A percentile compares a stretch with the other conserved stretches of the same genome.
Conservation (phyloP, 1,140 invertebrate species). For the Zaprionus taronus region DNA sequence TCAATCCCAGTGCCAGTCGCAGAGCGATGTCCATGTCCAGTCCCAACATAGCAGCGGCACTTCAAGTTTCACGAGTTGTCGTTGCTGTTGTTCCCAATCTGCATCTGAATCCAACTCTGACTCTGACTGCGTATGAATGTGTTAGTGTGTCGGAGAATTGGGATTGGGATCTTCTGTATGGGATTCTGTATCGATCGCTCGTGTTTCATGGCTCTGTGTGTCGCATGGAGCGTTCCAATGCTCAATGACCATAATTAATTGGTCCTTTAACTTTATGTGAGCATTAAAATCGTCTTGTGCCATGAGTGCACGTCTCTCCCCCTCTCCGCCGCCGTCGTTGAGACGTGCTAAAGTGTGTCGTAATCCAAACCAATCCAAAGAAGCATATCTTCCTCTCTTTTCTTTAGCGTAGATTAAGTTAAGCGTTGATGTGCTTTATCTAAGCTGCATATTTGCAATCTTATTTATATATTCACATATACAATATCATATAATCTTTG, state of each 20-base stretch:
- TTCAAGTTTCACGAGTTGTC: constrained; percentile 32
- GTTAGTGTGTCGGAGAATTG: constrained; percentile 15
- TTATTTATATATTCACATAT: not conserved
- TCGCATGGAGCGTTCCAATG: constrained; percentile 46
- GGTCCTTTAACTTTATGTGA: constrained; percentile 64
- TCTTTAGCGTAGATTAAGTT: not conserved
- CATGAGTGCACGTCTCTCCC: no score
- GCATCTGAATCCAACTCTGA: not conserved
- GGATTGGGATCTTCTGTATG: constrained; percentile 1
- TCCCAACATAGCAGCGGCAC: constrained; percentile 23
- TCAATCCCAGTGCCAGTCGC: constrained; percentile 18
- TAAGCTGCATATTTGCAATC: not conserved
- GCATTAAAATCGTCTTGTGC: constrained; percentile 24
- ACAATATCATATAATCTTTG: not conserved
- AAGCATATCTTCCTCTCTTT: no score
- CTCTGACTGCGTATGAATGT: not conserved
- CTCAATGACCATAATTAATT: constrained; percentile 75
- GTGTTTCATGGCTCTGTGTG: constrained; percentile 50
- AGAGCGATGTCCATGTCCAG: constrained; percentile 45
- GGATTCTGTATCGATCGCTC: constrained; percentile 26
- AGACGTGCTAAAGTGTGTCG: not conserved
- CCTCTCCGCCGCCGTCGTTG: not conserved
- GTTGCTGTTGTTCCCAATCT: constrained; percentile 10
- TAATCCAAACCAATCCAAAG: not conserved
- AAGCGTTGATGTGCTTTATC: not conserved